Evolutionary conservation across 1,140 invertebrate species (phyloP).

Genomic region (Drosophila subobscura): DNA sequence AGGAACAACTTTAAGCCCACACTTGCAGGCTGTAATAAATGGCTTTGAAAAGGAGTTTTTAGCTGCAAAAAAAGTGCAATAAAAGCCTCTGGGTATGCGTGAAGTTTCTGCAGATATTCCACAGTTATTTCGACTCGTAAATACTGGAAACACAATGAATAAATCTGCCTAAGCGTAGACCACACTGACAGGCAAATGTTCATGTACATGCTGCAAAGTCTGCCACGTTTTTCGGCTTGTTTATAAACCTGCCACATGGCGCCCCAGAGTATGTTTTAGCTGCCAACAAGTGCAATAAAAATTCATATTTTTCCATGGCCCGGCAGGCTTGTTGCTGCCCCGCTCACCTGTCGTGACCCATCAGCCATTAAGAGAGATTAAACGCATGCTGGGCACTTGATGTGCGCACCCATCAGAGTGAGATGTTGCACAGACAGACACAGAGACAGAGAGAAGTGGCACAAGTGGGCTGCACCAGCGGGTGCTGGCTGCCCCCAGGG

Average conservation of each 20-base stretch:
- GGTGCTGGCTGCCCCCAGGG: slow-evolving; percentile 7
- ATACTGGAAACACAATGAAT: no score
- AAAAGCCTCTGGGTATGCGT: no score
- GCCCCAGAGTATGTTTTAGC: slow-evolving; percentile 26
- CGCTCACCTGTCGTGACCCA: slow-evolving; percentile 10
- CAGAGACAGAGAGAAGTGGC: no score
- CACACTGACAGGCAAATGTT: neutral
- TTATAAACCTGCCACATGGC: neutral
- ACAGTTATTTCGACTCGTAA: no score
- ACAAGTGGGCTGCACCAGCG: slow-evolving; percentile 1
- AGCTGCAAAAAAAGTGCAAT: no score
- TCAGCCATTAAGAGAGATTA: slow-evolving; percentile 11
- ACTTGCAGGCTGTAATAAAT: no score
- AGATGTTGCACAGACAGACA: neutral
- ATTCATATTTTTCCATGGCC: neutral
- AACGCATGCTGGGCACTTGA: slow-evolving; percentile 2
- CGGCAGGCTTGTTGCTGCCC: neutral
- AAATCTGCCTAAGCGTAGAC: slow-evolving; percentile 16
- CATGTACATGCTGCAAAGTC: slow-evolving; percentile 32
- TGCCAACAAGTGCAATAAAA: slow-evolving; percentile 19
- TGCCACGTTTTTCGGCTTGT: slow-evolving; percentile 16
- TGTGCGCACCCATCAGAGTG: neutral
- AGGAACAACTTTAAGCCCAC: no score
- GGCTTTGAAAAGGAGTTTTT: no score
- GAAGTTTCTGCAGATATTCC: no score